A percentile compares a stretch with the other conserved stretches of the same genome.
phyloP scores from a whole-genome alignment of 2,113 vertebrate genomes.

The Cyprinodon tularosa region DNA sequence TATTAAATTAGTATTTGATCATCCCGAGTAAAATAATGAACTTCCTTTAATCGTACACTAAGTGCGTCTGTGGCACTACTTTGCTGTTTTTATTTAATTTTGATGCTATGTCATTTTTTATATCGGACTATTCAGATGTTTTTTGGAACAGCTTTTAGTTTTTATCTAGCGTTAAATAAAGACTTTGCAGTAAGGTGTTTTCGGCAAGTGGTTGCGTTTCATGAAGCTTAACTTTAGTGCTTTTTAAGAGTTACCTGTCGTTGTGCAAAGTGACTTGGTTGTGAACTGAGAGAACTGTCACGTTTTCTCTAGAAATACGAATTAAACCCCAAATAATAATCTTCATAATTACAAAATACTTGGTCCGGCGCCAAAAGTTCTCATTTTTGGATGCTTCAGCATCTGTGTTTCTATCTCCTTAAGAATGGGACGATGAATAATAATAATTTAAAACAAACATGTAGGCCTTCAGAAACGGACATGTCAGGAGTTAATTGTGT shows the following conservation, averaged over 20 bases:
- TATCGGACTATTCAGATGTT: not conserved
- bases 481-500: slow-evolving; percentile 48
- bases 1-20: not conserved
- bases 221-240: not conserved
- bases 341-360: not conserved
- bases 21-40: not conserved
- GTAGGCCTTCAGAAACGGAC: slow-evolving; percentile 7
- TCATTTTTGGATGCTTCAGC: not conserved
- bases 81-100: not conserved
- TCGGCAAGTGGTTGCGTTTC: too few relatives aligned
- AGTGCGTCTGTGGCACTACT: not conserved
- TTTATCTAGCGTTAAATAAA: not conserved
- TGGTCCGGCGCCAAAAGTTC: slow-evolving; percentile 5
- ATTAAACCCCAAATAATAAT: not conserved
- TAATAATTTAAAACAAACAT: too few relatives aligned
- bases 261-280: not conserved
- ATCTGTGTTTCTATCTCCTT: not conserved
- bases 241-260: not conserved
- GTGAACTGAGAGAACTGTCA: not conserved
- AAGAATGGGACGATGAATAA: not conserved
- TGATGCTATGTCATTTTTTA: not conserved
- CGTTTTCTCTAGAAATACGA: not conserved
- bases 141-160: not conserved
- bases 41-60: not conserved
- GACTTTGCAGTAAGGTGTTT: slow-evolving; percentile 19